These are phyloP conservation scores for Epicampocera succincta DNA, from an alignment of 2,888 invertebrate genomes.

Conservation along the genomic window DNA sequence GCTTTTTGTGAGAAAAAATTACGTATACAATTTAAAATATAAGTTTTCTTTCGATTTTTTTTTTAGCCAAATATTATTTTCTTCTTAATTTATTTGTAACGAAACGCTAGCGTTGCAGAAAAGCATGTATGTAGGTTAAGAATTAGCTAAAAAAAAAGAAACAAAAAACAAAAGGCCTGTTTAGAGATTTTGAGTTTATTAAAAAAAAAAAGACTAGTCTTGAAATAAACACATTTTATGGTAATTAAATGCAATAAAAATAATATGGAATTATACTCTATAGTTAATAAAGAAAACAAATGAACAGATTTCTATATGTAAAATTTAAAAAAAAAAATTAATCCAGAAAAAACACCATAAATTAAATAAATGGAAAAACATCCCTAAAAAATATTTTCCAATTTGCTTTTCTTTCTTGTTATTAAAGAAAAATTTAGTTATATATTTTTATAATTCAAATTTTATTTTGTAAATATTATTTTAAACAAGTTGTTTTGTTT, in stretches of 20 bases:
- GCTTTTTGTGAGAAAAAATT: neutral
- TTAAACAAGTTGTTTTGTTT: constrained; percentile 18
- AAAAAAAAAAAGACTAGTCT: constrained; percentile 60
- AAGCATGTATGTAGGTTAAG: neutral
- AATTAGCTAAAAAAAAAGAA: constrained; percentile 26
- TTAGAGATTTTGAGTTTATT: constrained; percentile 20
- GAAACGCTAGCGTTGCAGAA: neutral
- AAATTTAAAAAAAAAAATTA: constrained; percentile 8
- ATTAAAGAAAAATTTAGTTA: no score
- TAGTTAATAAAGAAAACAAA: constrained; percentile 15
- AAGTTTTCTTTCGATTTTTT: neutral
- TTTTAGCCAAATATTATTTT: constrained; percentile 17
- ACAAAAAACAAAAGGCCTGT: neutral
- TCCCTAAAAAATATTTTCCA: no score
- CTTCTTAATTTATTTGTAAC: neutral
- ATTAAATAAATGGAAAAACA: constrained; percentile 42
- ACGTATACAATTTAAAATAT: neutral
- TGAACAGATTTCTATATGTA: constrained; percentile 17
- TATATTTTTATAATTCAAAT: no score
- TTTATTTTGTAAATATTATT: constrained; percentile 1
- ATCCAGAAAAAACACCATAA: constrained; percentile 19
- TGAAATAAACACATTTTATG: constrained; percentile 28
- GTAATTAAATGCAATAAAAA: constrained; percentile 19
- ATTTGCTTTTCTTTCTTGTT: no score
- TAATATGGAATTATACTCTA: constrained; percentile 11